A percentile compares a stretch with the other conserved stretches of the same genome.
phyloP scores from a whole-genome alignment of 2,797 vertebrate species.

The Aythya fuligula region DNA sequence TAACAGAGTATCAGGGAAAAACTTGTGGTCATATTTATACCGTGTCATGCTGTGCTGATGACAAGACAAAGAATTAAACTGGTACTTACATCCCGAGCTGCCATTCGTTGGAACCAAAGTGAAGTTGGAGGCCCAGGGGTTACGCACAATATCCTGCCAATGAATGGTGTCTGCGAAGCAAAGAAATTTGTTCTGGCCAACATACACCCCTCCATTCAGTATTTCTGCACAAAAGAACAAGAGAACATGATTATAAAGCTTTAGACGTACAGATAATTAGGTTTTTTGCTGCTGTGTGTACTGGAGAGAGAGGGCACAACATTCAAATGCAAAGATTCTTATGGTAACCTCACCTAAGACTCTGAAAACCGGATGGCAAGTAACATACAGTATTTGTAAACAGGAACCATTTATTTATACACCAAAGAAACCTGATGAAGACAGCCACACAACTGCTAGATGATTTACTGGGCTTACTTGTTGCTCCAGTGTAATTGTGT shows the following conservation, averaged over 20 bases:
- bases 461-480: background rate
- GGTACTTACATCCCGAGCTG: constrained; percentile 89
- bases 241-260: constrained; percentile 15
- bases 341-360: background rate
- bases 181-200: constrained; percentile 97
- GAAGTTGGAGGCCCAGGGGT: constrained; percentile 90
- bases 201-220: constrained; percentile 94
- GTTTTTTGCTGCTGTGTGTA: background rate
- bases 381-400: background rate
- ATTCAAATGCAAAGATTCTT: background rate
- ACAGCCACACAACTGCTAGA: background rate
- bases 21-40: background rate
- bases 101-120: constrained; percentile 94
- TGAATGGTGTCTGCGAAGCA: constrained; percentile 97
- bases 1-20: background rate
- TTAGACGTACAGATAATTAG: background rate
- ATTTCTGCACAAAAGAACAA: constrained; percentile 85
- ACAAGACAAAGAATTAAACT: background rate
- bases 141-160: constrained; percentile 96
- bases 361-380: background rate
- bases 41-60: background rate
- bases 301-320: background rate
- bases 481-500: background rate
- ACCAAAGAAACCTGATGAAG: background rate
- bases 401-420: background rate